Percentiles rank a stretch among this genome's conserved stretches.
Conservation (phyloP, 30 jellyfish, hydroid and myxozoan genomes). For the Cassiopea andromeda region DNA sequence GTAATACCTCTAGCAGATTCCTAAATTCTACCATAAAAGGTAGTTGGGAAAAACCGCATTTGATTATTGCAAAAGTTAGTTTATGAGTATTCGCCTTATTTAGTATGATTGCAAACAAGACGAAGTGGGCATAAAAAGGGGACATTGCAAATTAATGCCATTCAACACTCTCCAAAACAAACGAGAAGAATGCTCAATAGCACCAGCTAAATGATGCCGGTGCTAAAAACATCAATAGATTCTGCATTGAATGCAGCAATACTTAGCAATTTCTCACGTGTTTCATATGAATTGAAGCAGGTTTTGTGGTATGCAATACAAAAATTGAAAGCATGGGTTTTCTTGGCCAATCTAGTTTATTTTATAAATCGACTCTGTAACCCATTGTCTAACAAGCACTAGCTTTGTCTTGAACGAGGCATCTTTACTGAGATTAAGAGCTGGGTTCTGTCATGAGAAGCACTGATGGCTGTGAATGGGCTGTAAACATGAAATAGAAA, state of each 20-base stretch:
- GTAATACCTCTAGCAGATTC: too few relatives aligned
- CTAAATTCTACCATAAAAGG: constrained; percentile 3
- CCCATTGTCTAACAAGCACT: not conserved
- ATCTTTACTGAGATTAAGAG: too few relatives aligned
- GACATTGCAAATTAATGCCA: not conserved
- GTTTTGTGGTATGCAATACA: not conserved
- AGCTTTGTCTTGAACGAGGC: not conserved
- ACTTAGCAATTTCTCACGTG: not conserved
- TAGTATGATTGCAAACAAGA: not conserved
- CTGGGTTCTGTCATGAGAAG: not conserved
- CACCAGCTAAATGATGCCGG: not conserved
- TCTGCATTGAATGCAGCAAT: not conserved
- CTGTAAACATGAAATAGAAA: too few relatives aligned
- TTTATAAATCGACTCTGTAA: not conserved
- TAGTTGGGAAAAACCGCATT: not conserved
- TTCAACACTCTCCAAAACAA: not conserved
- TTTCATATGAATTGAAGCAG: not conserved
- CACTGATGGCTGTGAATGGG: too few relatives aligned
- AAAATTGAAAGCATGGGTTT: not conserved
- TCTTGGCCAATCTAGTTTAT: not conserved
- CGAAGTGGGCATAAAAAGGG: not conserved
- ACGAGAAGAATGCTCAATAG: not conserved
- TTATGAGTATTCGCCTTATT: not conserved
- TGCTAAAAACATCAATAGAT: not conserved
- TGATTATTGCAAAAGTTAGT: not conserved